These are phyloP conservation scores for Podiceps cristatus DNA, from an alignment of 2,113 vertebrate genomes.

Conservation along the genomic window DNA sequence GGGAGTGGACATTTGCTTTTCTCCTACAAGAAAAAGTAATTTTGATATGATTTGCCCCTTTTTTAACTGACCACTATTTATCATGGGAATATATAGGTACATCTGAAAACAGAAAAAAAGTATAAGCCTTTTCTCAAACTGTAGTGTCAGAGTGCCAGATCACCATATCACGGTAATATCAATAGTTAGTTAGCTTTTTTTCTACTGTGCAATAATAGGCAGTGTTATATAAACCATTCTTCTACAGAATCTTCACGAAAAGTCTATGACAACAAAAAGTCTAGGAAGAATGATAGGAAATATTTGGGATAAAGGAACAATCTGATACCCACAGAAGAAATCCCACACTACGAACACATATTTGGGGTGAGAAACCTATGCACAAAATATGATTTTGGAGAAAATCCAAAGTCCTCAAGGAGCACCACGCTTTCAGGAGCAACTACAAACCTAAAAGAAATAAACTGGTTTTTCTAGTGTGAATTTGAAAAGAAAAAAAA, in stretches of 20 bases:
- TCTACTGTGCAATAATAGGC: not conserved
- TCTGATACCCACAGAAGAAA: not conserved
- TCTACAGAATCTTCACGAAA: not conserved
- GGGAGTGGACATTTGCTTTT: not conserved
- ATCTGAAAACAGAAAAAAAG: not conserved
- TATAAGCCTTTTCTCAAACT: not conserved
- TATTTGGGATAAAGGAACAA: not conserved
- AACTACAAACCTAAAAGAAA: not conserved
- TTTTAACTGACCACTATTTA: not conserved
- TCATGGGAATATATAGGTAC: not conserved
- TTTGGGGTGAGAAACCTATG: not conserved
- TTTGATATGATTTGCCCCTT: not conserved
- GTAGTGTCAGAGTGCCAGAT: not conserved
- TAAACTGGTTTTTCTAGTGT: not conserved
- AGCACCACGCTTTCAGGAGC: not conserved
- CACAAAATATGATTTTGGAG: not conserved
- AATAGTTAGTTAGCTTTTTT: not conserved
- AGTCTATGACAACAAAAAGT: not conserved
- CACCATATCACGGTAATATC: not conserved
- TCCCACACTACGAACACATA: not conserved
- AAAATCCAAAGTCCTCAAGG: not conserved
- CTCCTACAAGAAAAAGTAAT: not conserved
- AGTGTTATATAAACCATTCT: not conserved
- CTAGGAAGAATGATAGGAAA: not conserved
- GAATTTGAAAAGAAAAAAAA: not conserved